Evolutionary conservation across 1,140 invertebrate genomes (phyloP).

Genomic region (Diabrotica virgifera): DNA sequence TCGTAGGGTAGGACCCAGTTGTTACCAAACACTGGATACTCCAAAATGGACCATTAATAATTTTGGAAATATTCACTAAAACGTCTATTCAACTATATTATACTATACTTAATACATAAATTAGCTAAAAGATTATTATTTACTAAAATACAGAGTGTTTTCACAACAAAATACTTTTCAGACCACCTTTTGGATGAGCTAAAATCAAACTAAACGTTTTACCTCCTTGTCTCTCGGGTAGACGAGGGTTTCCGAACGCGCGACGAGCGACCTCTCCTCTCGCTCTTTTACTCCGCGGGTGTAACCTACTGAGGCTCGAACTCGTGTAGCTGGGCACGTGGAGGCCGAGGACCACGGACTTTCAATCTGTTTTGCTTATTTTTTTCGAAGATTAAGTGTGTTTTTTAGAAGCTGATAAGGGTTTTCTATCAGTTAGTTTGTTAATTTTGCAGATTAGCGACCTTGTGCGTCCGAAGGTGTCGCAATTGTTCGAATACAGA

Average conservation of each 20-base stretch:
- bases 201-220: slow-evolving; percentile 43
- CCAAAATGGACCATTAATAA: background rate
- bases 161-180: slow-evolving; percentile 23
- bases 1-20: slow-evolving; percentile 12
- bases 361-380: slow-evolving; percentile 6
- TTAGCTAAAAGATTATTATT: background rate
- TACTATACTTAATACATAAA: slow-evolving; percentile 12
- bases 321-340: slow-evolving; percentile 44
- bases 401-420: slow-evolving; percentile 8
- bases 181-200: slow-evolving; percentile 31
- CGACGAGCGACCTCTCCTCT: slow-evolving; percentile 13
- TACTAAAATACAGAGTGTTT: background rate
- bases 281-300: slow-evolving; percentile 9
- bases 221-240: slow-evolving; percentile 33
- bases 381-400: slow-evolving; percentile 12
- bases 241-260: slow-evolving; percentile 20
- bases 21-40: background rate
- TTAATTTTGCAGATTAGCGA: background rate
- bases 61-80: background rate
- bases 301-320: slow-evolving; percentile 31
- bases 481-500: background rate
- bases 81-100: too few relatives aligned
- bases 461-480: background rate
- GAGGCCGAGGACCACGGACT: slow-evolving; percentile 43
- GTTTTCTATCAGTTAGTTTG: slow-evolving; percentile 1